phyloP scores from a whole-genome alignment of 2,797 vertebrate species.

The Pangasius krempfi region DNA sequence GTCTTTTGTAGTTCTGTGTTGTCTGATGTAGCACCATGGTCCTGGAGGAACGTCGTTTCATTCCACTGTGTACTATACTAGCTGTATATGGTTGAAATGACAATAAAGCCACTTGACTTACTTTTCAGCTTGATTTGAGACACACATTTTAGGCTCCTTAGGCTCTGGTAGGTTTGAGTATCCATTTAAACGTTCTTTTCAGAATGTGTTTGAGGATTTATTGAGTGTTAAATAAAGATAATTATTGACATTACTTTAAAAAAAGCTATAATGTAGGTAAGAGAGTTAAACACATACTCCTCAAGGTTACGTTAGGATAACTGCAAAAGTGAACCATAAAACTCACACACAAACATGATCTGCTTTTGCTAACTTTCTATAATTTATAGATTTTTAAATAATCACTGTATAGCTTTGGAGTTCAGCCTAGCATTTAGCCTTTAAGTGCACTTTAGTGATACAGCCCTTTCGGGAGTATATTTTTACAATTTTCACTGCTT shows the following conservation, averaged over 20 bases:
- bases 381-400: slow-evolving; percentile 23
- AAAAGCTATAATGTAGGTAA: neutral
- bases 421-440: slow-evolving; percentile 21
- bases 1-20: too few relatives aligned
- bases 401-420: slow-evolving; percentile 26
- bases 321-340: neutral
- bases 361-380: slow-evolving; percentile 1
- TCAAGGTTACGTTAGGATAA: slow-evolving; percentile 1
- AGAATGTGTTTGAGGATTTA: neutral
- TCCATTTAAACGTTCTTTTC: neutral
- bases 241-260: neutral
- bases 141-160: neutral
- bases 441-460: slow-evolving; percentile 53
- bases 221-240: neutral
- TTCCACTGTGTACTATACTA: too few relatives aligned
- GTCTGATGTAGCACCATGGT: too few relatives aligned
- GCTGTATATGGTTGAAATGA: too few relatives aligned
- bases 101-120: too few relatives aligned
- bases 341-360: neutral
- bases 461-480: slow-evolving; percentile 58
- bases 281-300: neutral
- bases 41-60: too few relatives aligned
- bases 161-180: neutral
- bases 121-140: neutral
- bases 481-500: slow-evolving; percentile 67